phyloP scores from a whole-genome alignment of 2,797 vertebrate species.

The Tinamus major region DNA sequence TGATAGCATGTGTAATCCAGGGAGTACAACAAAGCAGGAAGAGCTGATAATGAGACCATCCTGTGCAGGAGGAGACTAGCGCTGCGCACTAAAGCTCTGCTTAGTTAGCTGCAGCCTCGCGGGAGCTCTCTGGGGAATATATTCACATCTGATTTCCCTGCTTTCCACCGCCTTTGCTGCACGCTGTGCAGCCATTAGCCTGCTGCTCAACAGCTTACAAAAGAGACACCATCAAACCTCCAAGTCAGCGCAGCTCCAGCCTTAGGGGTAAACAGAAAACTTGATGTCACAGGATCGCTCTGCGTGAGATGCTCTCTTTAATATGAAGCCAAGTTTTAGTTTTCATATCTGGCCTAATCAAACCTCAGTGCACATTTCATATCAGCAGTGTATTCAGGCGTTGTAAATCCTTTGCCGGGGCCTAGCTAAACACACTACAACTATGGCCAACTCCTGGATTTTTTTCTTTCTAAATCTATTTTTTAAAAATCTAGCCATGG shows the following conservation, averaged over 20 bases:
- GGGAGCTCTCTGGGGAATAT: slow-evolving; percentile 78
- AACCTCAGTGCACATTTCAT: slow-evolving; percentile 58
- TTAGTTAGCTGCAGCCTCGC: slow-evolving; percentile 77
- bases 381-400: slow-evolving; percentile 40
- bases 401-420: slow-evolving; percentile 53
- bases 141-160: slow-evolving; percentile 78
- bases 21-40: slow-evolving; percentile 63
- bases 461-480: neutral
- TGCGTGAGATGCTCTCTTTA: slow-evolving; percentile 64
- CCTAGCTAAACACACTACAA: neutral
- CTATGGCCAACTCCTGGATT: neutral
- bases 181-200: slow-evolving; percentile 82
- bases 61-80: slow-evolving; percentile 61
- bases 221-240: slow-evolving; percentile 79
- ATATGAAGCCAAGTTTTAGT: slow-evolving; percentile 68
- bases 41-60: slow-evolving; percentile 63
- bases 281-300: slow-evolving; percentile 72
- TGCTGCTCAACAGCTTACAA: slow-evolving; percentile 79
- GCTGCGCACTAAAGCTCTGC: slow-evolving; percentile 63
- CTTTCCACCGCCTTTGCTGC: slow-evolving; percentile 76
- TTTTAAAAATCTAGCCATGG: slow-evolving; percentile 12
- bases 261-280: slow-evolving; percentile 85
- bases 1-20: slow-evolving; percentile 72
- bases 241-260: slow-evolving; percentile 78
- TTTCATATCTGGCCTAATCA: slow-evolving; percentile 71